phyloP scores from a whole-genome alignment of 2,888 invertebrate genomes.

The Arge pagana region DNA sequence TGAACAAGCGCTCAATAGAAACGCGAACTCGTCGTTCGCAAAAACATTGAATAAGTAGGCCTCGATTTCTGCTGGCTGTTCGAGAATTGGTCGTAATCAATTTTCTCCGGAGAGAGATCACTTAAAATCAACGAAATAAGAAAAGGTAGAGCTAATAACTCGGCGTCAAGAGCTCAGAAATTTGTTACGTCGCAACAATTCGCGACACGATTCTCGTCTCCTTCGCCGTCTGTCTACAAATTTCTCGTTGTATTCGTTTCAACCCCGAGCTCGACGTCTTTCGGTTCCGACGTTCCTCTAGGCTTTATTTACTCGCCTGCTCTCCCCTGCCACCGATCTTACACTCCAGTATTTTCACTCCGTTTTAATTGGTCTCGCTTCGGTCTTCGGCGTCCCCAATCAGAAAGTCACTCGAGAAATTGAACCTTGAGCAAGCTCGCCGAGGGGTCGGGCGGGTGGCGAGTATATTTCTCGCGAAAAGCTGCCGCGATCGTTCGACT shows the following conservation, averaged over 20 bases:
- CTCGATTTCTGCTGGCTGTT: too few relatives aligned
- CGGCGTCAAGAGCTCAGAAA: too few relatives aligned
- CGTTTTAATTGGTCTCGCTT: slow-evolving; percentile 18
- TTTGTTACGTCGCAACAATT: too few relatives aligned
- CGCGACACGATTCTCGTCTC: too few relatives aligned
- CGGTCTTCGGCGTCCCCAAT: not conserved
- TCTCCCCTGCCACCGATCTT: slow-evolving; percentile 1
- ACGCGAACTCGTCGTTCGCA: too few relatives aligned
- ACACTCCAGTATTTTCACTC: slow-evolving; percentile 4
- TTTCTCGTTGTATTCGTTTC: not conserved
- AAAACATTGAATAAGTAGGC: too few relatives aligned
- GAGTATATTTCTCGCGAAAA: not conserved
- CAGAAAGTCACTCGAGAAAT: not conserved
- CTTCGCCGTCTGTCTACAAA: not conserved
- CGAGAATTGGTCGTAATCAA: too few relatives aligned
- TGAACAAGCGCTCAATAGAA: too few relatives aligned
- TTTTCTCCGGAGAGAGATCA: too few relatives aligned
- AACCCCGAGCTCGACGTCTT: not conserved
- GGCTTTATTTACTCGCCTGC: slow-evolving; percentile 3
- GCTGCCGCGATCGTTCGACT: not conserved
- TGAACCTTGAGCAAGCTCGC: too few relatives aligned
- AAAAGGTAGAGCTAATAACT: too few relatives aligned
- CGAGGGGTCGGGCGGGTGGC: not conserved
- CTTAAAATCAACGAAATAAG: too few relatives aligned
- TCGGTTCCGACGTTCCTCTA: not conserved